Conservation (phyloP, 1,140 invertebrate genomes). For the Tetramorium parvispinum region DNA sequence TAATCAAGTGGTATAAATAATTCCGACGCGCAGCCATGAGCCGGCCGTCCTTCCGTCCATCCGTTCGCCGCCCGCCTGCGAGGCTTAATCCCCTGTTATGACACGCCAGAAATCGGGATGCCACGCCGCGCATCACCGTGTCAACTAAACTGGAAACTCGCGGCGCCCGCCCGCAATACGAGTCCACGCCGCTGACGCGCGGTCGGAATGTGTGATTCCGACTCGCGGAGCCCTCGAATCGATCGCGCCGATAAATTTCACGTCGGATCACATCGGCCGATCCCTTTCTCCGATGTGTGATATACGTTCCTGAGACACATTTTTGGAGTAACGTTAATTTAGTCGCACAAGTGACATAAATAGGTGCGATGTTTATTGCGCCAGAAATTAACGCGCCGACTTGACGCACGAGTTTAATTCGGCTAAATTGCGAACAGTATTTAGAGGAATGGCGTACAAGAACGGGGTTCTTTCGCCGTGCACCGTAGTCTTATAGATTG, state of each 20-base stretch:
- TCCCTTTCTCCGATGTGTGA: background rate
- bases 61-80: constrained; percentile 54
- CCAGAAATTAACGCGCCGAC: background rate
- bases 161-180: background rate
- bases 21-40: constrained; percentile 81
- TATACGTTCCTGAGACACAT: background rate
- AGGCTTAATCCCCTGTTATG: constrained; percentile 80
- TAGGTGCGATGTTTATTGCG: background rate
- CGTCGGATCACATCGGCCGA: background rate
- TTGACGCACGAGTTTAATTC: constrained; percentile 14
- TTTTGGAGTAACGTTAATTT: constrained; percentile 17
- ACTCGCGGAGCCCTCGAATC: too few species aligned
- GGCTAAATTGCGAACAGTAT: constrained; percentile 1
- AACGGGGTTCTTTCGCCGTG: background rate
- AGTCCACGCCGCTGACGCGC: background rate
- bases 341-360: background rate
- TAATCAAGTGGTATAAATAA: constrained; percentile 84
- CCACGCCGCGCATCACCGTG: constrained; percentile 1
- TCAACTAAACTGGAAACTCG: constrained; percentile 6
- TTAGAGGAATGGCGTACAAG: constrained; percentile 11
- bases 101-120: constrained; percentile 77
- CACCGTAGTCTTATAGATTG: constrained; percentile 1
- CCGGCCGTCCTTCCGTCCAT: constrained; percentile 49
- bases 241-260: background rate
- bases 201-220: background rate